Evolutionary conservation across 2,797 vertebrate species (phyloP).

Genomic region (Oreortyx pictus): DNA sequence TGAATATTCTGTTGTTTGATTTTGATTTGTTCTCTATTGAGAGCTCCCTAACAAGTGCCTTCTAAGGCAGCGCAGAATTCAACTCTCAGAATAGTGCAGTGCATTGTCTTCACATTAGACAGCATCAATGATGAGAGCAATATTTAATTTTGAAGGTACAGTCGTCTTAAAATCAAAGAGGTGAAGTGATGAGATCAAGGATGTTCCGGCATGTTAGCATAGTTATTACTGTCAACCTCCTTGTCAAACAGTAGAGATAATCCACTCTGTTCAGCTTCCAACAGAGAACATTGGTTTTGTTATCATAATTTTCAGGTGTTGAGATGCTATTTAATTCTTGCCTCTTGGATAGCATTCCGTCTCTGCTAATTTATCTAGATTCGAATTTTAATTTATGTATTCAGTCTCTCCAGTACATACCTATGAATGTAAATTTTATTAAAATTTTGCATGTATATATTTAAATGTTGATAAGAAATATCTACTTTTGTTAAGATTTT

Average conservation of each 20-base stretch:
- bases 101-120: conserved; percentile 40
- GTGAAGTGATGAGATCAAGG: conserved; percentile 64
- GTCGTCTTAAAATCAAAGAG: conserved; percentile 61
- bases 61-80: conserved; percentile 33
- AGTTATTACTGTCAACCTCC: conserved; percentile 66
- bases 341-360: background rate
- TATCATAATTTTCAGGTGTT: conserved; percentile 37
- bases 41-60: conserved; percentile 35
- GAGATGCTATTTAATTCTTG: conserved; percentile 8
- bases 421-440: background rate
- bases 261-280: conserved; percentile 38
- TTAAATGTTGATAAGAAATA: background rate
- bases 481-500: background rate
- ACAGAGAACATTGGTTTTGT: conserved; percentile 1
- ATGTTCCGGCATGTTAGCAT: conserved; percentile 38
- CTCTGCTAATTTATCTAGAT: conserved; percentile 7
- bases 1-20: conserved; percentile 70
- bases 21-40: conserved; percentile 59
- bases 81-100: conserved; percentile 19
- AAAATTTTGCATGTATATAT: background rate
- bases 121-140: conserved; percentile 49
- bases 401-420: background rate
- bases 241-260: conserved; percentile 61
- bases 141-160: conserved; percentile 65
- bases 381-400: background rate